Evolutionary conservation across 1,140 invertebrate species (phyloP), one percentile per base, ranked within the genome.

Genomic region (Lordiphosa collinella): DNA sequence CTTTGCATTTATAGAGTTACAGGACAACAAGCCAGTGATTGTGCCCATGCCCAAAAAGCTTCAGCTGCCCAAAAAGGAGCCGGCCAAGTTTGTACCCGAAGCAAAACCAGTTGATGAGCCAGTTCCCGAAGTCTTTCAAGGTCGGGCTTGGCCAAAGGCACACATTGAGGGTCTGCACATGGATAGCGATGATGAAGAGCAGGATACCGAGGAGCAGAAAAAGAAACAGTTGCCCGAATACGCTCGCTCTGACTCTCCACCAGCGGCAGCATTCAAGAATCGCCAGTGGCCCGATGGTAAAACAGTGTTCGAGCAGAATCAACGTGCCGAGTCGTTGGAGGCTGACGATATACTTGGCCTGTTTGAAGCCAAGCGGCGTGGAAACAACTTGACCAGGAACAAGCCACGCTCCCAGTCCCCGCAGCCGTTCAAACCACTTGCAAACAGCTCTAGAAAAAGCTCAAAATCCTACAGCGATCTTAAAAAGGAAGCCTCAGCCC

Each of bases 1-100:
- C 36, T 87, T 87, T 79, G 85, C 86, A 87, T 87, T 88, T 87
- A 88, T 87, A 52, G 86, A 87, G 62, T 54, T 88, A 55, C 75
- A 74, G 53, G 71, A 84, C 38, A 88, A 82, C 36, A 82, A 86
- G 40, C 80, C 86, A n/a, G 67, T 86, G 6, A 82, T 82, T 43
- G 86, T 86, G 3, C 86, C 86, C 6, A 86, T 88, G 86, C 86
- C 86, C 32, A 74, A 63, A 22, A 88, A 88, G 32, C 54, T 88
- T 3, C 63, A 86, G 16, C 12, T 88, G 11, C 85, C 86, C 0
- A 79, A 79, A 37, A 55, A 66, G 10, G 68, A 69, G 22, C 52
- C 54, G 6, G 50, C 67, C 2, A 82, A 58, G 8, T 78, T 63
- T 41, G 55, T 79, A n/a, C 64, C 73, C 2, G 70, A 74, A 1